Evolutionary conservation across 2,113 vertebrate genomes (phyloP), one percentile per base, ranked within the genome.

Genomic region (Hemibates koningsi): DNA sequence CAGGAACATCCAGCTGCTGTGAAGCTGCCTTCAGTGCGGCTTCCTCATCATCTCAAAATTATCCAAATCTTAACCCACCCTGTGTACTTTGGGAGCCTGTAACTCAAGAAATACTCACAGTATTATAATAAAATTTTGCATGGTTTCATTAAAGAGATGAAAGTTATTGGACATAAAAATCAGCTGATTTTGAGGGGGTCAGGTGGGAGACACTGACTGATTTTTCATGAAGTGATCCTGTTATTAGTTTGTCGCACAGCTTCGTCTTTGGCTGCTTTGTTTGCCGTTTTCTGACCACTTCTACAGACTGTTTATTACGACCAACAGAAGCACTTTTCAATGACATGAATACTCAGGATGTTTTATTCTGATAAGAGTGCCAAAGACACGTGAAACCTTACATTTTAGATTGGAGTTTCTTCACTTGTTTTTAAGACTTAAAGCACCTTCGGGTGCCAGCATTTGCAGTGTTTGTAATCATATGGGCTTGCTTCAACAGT

Each of bases 321-420:
- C 54, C 81, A 79, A 48, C 12, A n/a, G 24, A 82, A 83, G 85
- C 89, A 91, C 89, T 90, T 86, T 88, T 4, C n/a, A 50, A 41
- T 2, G 2, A 50, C 4, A 17, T 2, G 56, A 52, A 79, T 5
- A 24, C 32, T 86, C 57, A 38, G 80, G 27, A 82, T 19, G 88
- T 84, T 89, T 92, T 89, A 38, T 38, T 32, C 32, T 45, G 1
- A 53, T 52, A 45, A 13, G 6, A 5, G 19, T 57, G 48, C 24
- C 59, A 54, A 32, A 57, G 43, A 21, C 57, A 9, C 11, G 3
- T 21, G 7, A 21, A 85, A 29, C 27, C 2, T 14, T 81, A 9
- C 11, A 43, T 9, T 27, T 54, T 57, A 45, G 3, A 3, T 9
- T 1, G 50, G 9, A n/a, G 6, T 45, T 71, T 82, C 54, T 7